Evolutionary conservation across 2,888 invertebrate species (phyloP), one percentile per base, ranked within the genome.

Genomic region (Ornithoptera priamus): DNA sequence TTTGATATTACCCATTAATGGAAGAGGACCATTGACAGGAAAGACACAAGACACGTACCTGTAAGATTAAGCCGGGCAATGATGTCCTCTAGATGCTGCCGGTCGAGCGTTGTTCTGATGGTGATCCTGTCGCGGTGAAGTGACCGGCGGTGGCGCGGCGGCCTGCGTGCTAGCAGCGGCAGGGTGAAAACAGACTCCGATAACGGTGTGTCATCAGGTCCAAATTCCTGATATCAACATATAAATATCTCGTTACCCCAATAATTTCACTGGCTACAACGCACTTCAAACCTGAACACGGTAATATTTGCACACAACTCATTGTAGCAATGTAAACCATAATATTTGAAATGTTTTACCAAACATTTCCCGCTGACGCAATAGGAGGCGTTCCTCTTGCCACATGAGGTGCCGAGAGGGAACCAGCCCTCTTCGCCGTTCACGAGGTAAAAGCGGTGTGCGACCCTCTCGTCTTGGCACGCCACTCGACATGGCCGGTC

Each of bases 381-480:
- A 81, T 94, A 97, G 0, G 96, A 94, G 71, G 94, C 93, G 75
- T 93, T 93, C 39, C 93, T 94, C 77, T 94, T 93, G 10, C 95
- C 95, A 78, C 97, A 97, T 65, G 96, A 94, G 0, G 97, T 97
- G 20, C 97, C 97, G 63, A 96, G 94, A 2, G 97, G 97, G 86
- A 97, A 97, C 94, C 96, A 96, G 6, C 97, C 97, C 75, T 96
- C 96, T 75, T 95, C 95, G 0, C 97, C 97, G 80, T 97, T 97
- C 0, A 97, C 97, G 74, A 97, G 87, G 87, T 97, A 97, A 89
- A 97, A 97, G 64, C 97, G 93, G 78, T 97, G 96, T 0, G 94
- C 92, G 5, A 96, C 94, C 4, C 93, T 89, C 79, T 96, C 96
- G 82, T 97, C 97, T 81, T 97, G 97, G 75, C 97, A 97, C 10